Base-by-base conservation (phyloP, 2,888 invertebrate species). In the Gonocerus acuteangulatus region DNA sequence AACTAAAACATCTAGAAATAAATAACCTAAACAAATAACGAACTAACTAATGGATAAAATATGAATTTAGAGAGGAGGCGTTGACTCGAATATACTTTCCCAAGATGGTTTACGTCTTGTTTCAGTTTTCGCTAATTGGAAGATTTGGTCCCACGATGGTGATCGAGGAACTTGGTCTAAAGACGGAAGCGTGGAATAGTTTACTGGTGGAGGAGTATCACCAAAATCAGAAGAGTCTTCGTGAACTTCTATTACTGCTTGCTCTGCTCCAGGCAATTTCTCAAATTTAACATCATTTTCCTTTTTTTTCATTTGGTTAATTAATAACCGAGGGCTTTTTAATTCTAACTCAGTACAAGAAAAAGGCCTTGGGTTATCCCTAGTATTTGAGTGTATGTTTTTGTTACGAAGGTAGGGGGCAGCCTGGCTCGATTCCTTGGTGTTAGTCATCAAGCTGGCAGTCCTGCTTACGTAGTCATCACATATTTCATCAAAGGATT, bases 21-120 rank as follows among this genome's bases (percentile, higher is more conserved):
- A n/a, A n/a, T n/a, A n/a, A n/a, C n/a, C n/a, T n/a, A n/a, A n/a
- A n/a, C n/a, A n/a, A 51, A 27, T 34, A 51, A 51, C 36, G n/a
- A 36, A 2, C n/a, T 19, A 36, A 36, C 27, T 6, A 27, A 27
- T 27, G 27, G 27, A 6, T 27, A 9, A 9, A 27, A 9, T 27
- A 9, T 27, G 27, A 27, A 27, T 45, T 44, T 23, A 57, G 2
- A 64, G 78, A 76, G 65, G 78, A 76, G 68, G 79, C 69, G 69
- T 76, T 74, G 66, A 78, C 76, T 68, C 76, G 77, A 49, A 78
- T 76, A 70, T 77, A 75, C 60, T 74, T 72, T 61, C 76, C 76
- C 63, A 80, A 76, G 70, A 77, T 77, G 54, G 51, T 51, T 51
- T 51, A n/a, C n/a, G 51, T 34, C 19, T 19, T 34, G 51, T 34